These are phyloP conservation scores for Orgyia antiqua DNA, from an alignment of 2,888 invertebrate genomes.

Conservation along the genomic window DNA sequence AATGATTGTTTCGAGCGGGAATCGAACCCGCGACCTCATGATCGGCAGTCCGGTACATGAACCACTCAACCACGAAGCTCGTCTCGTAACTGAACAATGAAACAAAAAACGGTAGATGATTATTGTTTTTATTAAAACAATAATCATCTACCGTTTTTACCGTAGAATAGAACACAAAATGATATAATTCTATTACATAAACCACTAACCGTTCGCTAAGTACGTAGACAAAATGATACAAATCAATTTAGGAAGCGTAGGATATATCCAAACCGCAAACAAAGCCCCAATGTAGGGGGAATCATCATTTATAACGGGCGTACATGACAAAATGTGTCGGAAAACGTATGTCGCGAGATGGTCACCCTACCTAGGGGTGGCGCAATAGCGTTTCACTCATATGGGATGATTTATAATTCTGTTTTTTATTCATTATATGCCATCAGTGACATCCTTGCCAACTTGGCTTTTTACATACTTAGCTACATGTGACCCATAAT, in stretches of 20 bases:
- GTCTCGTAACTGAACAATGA: too few relatives aligned
- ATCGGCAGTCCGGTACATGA: not conserved
- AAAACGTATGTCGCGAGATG: conserved; percentile 24
- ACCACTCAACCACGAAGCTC: not conserved
- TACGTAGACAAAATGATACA: conserved; percentile 10
- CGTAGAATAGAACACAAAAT: too few relatives aligned
- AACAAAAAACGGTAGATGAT: too few relatives aligned
- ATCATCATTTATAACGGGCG: conserved; percentile 14
- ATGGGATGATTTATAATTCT: conserved; percentile 5
- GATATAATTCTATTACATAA: not conserved
- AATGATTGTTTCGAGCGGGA: too few relatives aligned
- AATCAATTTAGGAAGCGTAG: conserved; percentile 11
- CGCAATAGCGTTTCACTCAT: not conserved
- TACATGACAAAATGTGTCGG: conserved; percentile 17
- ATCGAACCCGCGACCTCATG: too few relatives aligned
- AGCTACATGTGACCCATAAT: conserved; percentile 3
- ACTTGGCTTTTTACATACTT: too few relatives aligned
- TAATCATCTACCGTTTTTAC: too few relatives aligned
- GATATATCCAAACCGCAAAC: conserved; percentile 13
- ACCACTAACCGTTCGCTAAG: conserved; percentile 2
- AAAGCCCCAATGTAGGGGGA: conserved; percentile 5
- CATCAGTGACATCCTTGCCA: too few relatives aligned
- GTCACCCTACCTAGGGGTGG: conserved; percentile 28
- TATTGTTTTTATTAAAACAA: too few relatives aligned
- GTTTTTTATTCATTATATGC: too few relatives aligned